Evolutionary conservation across 1,140 invertebrate genomes (phyloP).

Genomic region (Phthorimaea operculella): DNA sequence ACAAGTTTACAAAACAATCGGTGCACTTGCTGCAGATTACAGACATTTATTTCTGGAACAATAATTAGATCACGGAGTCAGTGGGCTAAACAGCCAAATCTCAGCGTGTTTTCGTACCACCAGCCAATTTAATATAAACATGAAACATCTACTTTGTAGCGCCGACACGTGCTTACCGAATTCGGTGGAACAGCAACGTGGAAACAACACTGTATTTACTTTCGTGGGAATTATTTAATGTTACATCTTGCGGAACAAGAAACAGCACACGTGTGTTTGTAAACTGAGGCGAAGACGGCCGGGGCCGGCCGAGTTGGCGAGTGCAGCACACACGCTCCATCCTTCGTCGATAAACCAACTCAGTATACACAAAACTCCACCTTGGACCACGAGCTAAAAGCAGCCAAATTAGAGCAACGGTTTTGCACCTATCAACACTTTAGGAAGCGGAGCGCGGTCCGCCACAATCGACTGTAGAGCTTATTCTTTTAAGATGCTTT

Average conservation of each 20-base stretch:
- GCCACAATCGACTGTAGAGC: not conserved
- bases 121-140: constrained; percentile 1
- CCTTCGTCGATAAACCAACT: not conserved
- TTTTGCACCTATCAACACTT: not conserved
- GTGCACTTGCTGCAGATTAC: not conserved
- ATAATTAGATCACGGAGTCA: constrained; percentile 1
- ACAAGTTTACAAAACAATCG: too few species aligned
- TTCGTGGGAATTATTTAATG: constrained; percentile 54
- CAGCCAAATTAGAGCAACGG: constrained; percentile 4
- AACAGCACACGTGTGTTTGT: constrained; percentile 53
- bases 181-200: not conserved
- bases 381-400: not conserved
- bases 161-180: constrained; percentile 10
- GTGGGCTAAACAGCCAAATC: not conserved
- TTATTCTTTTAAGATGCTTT: not conserved
- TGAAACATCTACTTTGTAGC: not conserved
- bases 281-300: constrained; percentile 45
- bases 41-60: not conserved
- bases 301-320: constrained; percentile 39
- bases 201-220: constrained; percentile 27
- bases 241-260: constrained; percentile 44
- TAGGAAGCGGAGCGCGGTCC: not conserved
- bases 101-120: not conserved
- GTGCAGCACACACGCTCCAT: constrained; percentile 50
- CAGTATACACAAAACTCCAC: not conserved